Percentiles rank a stretch among this genome's conserved stretches.
Conservation (phyloP, 2,797 vertebrate species). For the Diceros bicornis region DNA sequence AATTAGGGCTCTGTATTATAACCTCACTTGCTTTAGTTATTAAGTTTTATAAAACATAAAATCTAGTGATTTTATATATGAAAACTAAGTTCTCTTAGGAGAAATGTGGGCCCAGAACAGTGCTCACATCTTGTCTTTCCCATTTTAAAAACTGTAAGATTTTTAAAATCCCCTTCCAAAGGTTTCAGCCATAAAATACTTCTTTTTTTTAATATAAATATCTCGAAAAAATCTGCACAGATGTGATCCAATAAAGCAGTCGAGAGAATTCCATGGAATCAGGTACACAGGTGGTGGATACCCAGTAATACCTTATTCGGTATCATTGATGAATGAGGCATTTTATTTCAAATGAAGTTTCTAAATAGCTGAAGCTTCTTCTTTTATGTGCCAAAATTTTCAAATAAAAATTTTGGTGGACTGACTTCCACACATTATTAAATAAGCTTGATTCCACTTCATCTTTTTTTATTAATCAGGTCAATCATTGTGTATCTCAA, state of each 20-base stretch:
- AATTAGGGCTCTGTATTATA: slow-evolving; percentile 26
- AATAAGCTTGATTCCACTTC: slow-evolving; percentile 15
- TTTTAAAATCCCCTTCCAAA: slow-evolving; percentile 42
- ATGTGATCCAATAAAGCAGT: slow-evolving; percentile 31
- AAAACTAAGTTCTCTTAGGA: slow-evolving; percentile 66
- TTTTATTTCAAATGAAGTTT: slow-evolving; percentile 42
- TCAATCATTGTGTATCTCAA: not conserved
- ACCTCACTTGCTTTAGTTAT: slow-evolving; percentile 47
- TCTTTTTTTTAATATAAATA: not conserved
- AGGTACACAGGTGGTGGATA: not conserved
- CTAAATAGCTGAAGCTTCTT: slow-evolving; percentile 4
- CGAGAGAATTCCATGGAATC: not conserved
- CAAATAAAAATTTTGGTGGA: not conserved
- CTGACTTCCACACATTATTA: not conserved
- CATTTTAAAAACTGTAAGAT: slow-evolving; percentile 54
- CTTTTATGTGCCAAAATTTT: slow-evolving; percentile 19
- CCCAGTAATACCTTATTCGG: not conserved
- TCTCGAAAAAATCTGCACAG: not conserved
- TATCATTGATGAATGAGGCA: not conserved
- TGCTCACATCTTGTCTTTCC: slow-evolving; percentile 36
- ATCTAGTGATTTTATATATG: slow-evolving; percentile 58
- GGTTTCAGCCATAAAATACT: slow-evolving; percentile 37
- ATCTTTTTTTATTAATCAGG: slow-evolving; percentile 11
- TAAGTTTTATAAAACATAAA: slow-evolving; percentile 58
- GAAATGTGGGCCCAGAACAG: not conserved